phyloP scores from a whole-genome alignment of 2,113 vertebrate species.

The Nothobranchius furzeri region DNA sequence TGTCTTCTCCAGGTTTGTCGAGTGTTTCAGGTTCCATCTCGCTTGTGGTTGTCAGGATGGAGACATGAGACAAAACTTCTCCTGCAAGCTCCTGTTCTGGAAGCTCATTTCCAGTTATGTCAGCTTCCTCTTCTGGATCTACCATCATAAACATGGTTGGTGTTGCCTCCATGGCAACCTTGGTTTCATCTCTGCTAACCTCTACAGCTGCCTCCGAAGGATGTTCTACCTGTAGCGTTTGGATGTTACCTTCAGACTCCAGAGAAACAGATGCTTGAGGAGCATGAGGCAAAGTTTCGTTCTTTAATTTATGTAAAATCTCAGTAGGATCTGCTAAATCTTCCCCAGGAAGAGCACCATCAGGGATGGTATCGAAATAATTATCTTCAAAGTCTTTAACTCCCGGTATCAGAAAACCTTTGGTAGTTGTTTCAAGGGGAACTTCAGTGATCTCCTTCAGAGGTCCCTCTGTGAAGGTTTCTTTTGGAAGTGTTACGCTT shows the following conservation, averaged over 20 bases:
- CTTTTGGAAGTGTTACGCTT: neutral
- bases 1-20: neutral
- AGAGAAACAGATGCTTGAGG: neutral
- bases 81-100: slow-evolving; percentile 11
- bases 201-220: slow-evolving; percentile 8
- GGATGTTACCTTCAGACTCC: slow-evolving; percentile 6
- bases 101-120: slow-evolving; percentile 1
- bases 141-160: slow-evolving; percentile 16
- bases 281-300: neutral
- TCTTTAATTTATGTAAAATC: neutral
- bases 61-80: slow-evolving; percentile 9
- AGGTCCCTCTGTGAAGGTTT: neutral
- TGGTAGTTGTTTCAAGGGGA: neutral
- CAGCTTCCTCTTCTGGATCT: slow-evolving; percentile 18
- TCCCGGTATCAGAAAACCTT: neutral
- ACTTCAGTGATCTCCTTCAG: neutral
- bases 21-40: neutral
- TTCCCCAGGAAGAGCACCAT: too few relatives aligned
- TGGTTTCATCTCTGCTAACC: neutral
- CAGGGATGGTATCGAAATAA: slow-evolving; percentile 8
- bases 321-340: neutral
- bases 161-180: neutral
- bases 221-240: neutral
- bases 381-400: slow-evolving; percentile 10
- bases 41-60: neutral